Percentiles rank a stretch among this genome's conserved stretches.
Conservation (phyloP, 2,113 vertebrate genomes). For the Chamaea fasciata region DNA sequence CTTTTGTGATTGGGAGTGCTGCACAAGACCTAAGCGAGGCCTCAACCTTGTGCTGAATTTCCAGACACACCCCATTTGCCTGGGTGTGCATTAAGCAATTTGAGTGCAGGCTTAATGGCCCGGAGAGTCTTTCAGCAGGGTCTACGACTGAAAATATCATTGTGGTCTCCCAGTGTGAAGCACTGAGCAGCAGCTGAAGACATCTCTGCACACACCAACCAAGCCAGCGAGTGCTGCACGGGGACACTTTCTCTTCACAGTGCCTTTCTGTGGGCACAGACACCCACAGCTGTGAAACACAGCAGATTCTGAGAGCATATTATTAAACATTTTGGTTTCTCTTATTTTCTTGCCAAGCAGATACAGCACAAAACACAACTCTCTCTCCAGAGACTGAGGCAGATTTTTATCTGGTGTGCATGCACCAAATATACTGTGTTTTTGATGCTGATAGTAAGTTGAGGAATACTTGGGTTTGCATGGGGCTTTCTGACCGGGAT, state of each 20-base stretch:
- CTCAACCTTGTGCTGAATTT: not conserved
- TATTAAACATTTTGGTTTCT: slow-evolving; percentile 32
- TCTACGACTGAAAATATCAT: not conserved
- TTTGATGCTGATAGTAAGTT: not conserved
- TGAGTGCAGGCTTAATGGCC: not conserved
- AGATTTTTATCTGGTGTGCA: not conserved
- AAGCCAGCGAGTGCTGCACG: not conserved
- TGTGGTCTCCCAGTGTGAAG: not conserved
- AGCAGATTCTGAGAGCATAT: not conserved
- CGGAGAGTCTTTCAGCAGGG: not conserved
- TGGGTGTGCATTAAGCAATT: not conserved
- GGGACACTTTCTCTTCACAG: not conserved
- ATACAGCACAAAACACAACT: not conserved
- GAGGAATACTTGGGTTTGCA: not conserved
- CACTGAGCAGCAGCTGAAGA: not conserved
- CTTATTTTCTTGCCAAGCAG: slow-evolving; percentile 28
- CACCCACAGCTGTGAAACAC: slow-evolving; percentile 1
- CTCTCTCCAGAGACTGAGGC: not conserved
- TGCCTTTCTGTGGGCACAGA: not conserved
- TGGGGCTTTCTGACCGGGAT: not conserved
- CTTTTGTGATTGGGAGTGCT: not conserved
- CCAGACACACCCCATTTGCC: not conserved
- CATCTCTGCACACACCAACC: not conserved
- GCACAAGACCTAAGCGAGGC: not conserved
- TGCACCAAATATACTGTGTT: fast-evolving